phyloP scores from a whole-genome alignment of 2,797 vertebrate genomes.

The Catamblyrhynchus diadema region DNA sequence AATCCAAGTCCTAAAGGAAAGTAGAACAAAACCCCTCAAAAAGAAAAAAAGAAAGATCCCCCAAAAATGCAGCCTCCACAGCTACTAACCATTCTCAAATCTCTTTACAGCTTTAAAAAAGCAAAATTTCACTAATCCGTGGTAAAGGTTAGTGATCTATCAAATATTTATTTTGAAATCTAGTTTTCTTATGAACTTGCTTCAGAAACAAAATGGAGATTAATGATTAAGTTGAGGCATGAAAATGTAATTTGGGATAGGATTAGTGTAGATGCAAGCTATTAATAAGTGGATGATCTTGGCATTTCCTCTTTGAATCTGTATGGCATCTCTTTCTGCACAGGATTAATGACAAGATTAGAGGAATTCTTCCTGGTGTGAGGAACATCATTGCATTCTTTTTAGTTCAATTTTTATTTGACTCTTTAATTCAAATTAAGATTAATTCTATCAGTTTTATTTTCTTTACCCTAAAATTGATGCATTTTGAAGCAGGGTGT shows the following conservation, averaged over 20 bases:
- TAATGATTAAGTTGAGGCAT: background rate
- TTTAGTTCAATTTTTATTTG: background rate
- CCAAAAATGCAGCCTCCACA: background rate
- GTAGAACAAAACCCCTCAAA: background rate
- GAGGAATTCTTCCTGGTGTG: background rate
- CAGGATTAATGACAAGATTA: background rate
- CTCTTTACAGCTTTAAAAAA: slow-evolving; percentile 30
- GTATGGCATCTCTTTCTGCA: background rate
- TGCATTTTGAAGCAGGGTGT: background rate
- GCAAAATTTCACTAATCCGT: slow-evolving; percentile 14
- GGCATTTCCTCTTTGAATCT: background rate
- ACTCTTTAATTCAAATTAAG: background rate
- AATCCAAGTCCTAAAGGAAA: background rate
- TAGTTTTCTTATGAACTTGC: background rate
- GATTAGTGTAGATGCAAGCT: background rate
- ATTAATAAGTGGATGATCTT: background rate
- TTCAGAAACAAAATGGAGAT: slow-evolving; percentile 27
- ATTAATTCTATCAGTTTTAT: background rate
- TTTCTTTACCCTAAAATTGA: background rate
- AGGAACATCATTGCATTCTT: background rate
- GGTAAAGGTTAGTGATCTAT: slow-evolving; percentile 20
- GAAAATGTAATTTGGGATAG: background rate
- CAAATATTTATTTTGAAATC: background rate
- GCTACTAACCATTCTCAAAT: slow-evolving; percentile 5
- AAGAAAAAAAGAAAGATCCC: background rate